Percentiles rank a stretch among this genome's conserved stretches.
Conservation (phyloP, 2,888 invertebrate genomes). For the Neoaliturus tenellus region DNA sequence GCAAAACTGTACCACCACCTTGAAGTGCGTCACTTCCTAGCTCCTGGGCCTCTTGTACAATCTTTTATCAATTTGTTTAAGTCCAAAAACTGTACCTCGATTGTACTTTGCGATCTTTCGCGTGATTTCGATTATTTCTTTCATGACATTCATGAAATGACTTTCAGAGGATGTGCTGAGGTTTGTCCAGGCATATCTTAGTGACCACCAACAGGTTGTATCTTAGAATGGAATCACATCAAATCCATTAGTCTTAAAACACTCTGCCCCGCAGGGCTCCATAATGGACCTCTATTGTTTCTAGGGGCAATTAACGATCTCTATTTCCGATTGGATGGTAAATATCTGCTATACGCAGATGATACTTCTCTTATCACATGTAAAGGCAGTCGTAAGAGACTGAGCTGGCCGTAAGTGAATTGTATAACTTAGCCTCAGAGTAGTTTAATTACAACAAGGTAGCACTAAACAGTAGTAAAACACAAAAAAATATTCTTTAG, state of each 20-base stretch:
- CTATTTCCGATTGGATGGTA: background rate
- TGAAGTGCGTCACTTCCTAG: background rate
- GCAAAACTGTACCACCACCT: slow-evolving; percentile 25
- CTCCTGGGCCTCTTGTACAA: background rate
- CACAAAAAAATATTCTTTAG: background rate
- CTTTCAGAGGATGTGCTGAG: too few species aligned
- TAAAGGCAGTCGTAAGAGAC: background rate
- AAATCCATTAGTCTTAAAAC: background rate
- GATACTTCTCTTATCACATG: background rate
- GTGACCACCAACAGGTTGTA: too few species aligned
- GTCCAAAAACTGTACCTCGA: background rate
- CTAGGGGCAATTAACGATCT: background rate
- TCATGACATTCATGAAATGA: too few species aligned
- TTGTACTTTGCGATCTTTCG: too few species aligned
- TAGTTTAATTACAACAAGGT: background rate
- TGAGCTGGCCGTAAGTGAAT: background rate
- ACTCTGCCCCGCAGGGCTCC: slow-evolving; percentile 8
- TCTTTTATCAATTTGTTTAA: background rate
- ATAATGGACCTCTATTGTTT: slow-evolving; percentile 13
- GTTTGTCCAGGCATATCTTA: too few species aligned
- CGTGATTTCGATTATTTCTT: too few species aligned
- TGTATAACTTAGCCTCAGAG: background rate
- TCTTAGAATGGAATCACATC: too few species aligned
- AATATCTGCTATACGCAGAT: background rate
- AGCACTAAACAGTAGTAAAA: background rate